phyloP scores from a whole-genome alignment of 2,113 vertebrate species.

The Copsychus sechellarum region DNA sequence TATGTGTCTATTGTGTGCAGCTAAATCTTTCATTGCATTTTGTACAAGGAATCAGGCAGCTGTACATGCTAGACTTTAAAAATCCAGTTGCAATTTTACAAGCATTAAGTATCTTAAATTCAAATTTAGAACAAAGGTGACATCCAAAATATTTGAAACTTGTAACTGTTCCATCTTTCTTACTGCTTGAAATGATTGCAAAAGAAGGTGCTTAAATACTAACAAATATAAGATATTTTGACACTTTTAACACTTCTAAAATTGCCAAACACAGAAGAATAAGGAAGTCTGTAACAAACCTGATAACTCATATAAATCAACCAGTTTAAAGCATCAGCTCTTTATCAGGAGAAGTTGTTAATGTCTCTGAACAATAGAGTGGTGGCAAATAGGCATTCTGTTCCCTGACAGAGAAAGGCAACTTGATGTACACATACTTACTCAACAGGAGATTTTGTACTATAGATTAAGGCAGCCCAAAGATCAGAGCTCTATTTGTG shows the following conservation, averaged over 20 bases:
- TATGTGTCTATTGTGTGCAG: neutral
- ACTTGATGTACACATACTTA: neutral
- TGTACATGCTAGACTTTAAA: neutral
- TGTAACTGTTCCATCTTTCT: neutral
- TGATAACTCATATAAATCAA: neutral
- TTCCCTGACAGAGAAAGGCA: neutral
- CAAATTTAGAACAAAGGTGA: slow-evolving; percentile 21
- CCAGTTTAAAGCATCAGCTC: neutral
- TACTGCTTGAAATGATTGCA: neutral
- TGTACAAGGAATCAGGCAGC: neutral
- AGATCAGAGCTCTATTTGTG: slow-evolving; percentile 28
- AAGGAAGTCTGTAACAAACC: neutral
- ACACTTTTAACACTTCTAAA: neutral
- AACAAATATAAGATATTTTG: slow-evolving; percentile 2
- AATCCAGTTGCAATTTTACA: neutral
- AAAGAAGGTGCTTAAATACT: neutral
- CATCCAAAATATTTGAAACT: neutral
- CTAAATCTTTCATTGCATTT: neutral
- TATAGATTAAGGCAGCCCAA: slow-evolving; percentile 19
- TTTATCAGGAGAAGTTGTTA: neutral
- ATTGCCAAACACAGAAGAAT: neutral
- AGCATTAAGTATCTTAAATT: neutral
- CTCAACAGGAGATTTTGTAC: neutral
- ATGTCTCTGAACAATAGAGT: neutral
- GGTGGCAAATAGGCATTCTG: neutral